phyloP scores from a whole-genome alignment of 2,113 vertebrate species.

The Helogale parvula region DNA sequence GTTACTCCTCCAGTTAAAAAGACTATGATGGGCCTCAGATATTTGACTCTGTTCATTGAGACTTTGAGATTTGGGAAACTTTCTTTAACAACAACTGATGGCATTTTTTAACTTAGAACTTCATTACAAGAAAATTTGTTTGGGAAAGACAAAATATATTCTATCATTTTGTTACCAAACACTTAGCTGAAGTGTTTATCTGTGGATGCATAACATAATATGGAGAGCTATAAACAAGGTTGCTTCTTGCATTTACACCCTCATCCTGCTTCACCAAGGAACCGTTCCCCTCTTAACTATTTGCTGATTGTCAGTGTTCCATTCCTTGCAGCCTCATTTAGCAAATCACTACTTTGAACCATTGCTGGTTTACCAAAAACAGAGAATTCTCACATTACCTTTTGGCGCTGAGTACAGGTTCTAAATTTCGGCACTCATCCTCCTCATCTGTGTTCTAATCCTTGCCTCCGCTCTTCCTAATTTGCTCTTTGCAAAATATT shows the following conservation, averaged over 20 bases:
- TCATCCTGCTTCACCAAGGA: not conserved
- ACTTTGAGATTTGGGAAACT: not conserved
- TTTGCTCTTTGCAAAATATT: not conserved
- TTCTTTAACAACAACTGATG: not conserved
- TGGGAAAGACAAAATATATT: conserved; percentile 27
- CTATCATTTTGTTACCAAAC: not conserved
- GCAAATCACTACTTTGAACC: conserved; percentile 12
- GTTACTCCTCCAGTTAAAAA: not conserved
- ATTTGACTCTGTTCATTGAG: not conserved
- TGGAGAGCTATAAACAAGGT: not conserved
- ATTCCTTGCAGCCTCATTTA: not conserved
- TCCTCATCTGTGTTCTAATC: not conserved
- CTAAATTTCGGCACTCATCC: not conserved
- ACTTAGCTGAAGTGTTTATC: conserved; percentile 30
- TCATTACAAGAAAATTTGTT: not conserved
- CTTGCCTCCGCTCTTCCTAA: not conserved
- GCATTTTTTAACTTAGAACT: not conserved
- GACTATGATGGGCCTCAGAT: not conserved
- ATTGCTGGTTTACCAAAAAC: not conserved
- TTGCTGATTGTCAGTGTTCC: not conserved
- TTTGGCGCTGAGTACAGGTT: not conserved
- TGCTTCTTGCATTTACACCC: not conserved
- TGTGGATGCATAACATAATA: not conserved
- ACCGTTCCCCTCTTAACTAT: not conserved
- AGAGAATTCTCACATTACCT: not conserved